These are phyloP conservation scores for Mactra quadrangularis DNA, from an alignment of 1,140 invertebrate species.

Conservation along the genomic window DNA sequence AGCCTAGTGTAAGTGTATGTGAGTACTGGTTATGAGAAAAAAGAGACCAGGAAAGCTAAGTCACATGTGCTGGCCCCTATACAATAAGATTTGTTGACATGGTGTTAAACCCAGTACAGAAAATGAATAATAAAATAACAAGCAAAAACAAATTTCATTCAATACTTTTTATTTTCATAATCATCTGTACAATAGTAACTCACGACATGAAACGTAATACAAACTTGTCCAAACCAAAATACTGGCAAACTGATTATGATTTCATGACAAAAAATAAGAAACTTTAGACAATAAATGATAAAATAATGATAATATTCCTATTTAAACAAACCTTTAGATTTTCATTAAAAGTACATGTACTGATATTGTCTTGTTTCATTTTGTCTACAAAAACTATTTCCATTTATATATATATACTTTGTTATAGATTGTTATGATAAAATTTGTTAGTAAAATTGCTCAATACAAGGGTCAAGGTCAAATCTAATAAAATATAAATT, in stretches of 20 bases:
- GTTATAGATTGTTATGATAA: neutral
- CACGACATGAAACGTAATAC: slow-evolving; percentile 56
- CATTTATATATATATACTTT: neutral
- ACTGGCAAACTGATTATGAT: slow-evolving; percentile 45
- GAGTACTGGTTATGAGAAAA: no score
- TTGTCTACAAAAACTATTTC: neutral
- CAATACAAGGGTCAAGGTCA: no score
- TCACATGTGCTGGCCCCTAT: no score
- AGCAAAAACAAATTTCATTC: slow-evolving; percentile 18
- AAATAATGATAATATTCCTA: slow-evolving; percentile 12
- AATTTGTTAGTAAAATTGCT: neutral
- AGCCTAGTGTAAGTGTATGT: no score
- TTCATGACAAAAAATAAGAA: slow-evolving; percentile 32
- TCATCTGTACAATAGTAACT: slow-evolving; percentile 56
- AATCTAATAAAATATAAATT: neutral
- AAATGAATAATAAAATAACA: no score
- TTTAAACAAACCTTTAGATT: neutral
- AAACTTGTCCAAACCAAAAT: slow-evolving; percentile 52
- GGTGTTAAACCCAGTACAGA: no score
- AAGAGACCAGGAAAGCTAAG: no score
- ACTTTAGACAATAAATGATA: neutral
- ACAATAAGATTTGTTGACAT: no score
- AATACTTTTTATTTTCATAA: slow-evolving; percentile 59
- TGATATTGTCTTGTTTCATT: neutral
- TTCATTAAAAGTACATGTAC: neutral